Base-by-base conservation (phyloP, 1,140 invertebrate genomes). In the Pogonomyrmex barbatus region DNA sequence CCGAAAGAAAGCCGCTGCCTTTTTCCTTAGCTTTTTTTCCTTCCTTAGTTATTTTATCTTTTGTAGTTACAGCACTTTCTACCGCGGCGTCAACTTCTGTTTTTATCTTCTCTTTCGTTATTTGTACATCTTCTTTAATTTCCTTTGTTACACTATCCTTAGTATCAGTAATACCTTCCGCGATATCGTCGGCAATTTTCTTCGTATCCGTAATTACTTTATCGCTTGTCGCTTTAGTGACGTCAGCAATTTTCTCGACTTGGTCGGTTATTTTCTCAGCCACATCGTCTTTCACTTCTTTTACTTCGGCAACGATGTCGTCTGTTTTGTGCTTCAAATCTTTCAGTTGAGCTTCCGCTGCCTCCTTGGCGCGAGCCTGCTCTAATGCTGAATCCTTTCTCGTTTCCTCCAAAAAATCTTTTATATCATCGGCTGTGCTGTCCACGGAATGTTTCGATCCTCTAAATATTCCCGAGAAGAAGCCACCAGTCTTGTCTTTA, bases 381-480 rank as follows among this genome's bases (percentile, higher is more conserved):
- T 71, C 68, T n/a, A 45, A 79, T 12, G 70, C 14, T 54, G 82
- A 42, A 24, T 85, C 60, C 12, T 78, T 70, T 84, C 54, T 60
- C 4, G 39, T 30, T 42, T 81, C 78, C 0, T 81, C 65, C 5
- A 81, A 5, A 0, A 81, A 81, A 4, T 91, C 89, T 39, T 88
- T 88, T 9, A 77, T 78, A 24, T 91, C 89, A 17, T 91, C 86
- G 1, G 65, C 24, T 42, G 82, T 8, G 47, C 82, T 85, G n/a
- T 91, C 89, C 1, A 67, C 81, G 8, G 86, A 58, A 54, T 89
- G 79, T 86, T 92, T 92, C 1, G 86, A 82, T 62, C 90, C 86
- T 70, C 79, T 91, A 67, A 91, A 91, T 67, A 92, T 89, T 54
- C 89, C 85, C 10, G 88, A 85, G n/a, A 91, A 88, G 54, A 91